These are phyloP conservation scores for Passer montanus DNA, from an alignment of 2,113 vertebrate genomes.

Conservation along the genomic window DNA sequence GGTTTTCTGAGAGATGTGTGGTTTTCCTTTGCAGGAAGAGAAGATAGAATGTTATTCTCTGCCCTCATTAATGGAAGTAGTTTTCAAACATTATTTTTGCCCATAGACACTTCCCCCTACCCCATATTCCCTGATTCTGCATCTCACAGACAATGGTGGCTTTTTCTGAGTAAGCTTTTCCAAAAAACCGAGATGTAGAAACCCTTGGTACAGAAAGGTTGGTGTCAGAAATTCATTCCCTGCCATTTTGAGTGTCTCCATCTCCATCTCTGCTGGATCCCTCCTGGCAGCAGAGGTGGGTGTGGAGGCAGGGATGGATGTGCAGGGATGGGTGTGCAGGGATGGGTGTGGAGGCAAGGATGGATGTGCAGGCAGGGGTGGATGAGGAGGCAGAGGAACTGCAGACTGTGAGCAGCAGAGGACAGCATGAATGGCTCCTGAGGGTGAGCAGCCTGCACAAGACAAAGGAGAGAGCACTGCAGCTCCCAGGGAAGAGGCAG, in stretches of 20 bases:
- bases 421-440: not conserved
- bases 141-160: not conserved
- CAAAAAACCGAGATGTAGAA: rapidly evolving
- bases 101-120: not conserved
- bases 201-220: not conserved
- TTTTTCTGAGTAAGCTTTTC: not conserved
- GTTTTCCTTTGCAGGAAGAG: not conserved
- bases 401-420: not conserved
- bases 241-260: not conserved
- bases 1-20: not conserved
- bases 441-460: not conserved
- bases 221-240: not conserved
- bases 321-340: not conserved
- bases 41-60: not conserved
- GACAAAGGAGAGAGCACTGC: not conserved
- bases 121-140: not conserved
- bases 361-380: not conserved
- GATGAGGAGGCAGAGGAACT: not conserved
- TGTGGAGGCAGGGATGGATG: not conserved
- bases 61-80: not conserved
- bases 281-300: not conserved
- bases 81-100: not conserved
- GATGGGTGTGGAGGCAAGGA: not conserved
- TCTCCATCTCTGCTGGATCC: not conserved
- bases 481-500: not conserved